Evolutionary conservation across 1,140 invertebrate species (phyloP).

Genomic region (Drosophila parabipectinata): DNA sequence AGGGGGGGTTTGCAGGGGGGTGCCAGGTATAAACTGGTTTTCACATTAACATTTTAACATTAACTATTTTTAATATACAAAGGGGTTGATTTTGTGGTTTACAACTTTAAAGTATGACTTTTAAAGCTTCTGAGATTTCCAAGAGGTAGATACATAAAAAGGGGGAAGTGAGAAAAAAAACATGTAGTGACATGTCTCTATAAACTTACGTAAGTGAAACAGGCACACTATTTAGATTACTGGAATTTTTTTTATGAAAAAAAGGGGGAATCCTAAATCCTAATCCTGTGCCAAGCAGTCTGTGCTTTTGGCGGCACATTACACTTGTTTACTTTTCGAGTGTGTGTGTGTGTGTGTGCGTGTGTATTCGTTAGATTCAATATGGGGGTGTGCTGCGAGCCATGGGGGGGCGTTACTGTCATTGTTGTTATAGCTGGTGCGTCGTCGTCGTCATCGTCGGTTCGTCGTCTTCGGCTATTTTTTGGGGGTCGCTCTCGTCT

Average conservation of each 20-base stretch:
- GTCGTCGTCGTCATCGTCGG: constrained; percentile 46
- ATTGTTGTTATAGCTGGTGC: constrained; percentile 67
- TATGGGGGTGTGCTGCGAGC: constrained; percentile 7
- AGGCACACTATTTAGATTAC: background rate
- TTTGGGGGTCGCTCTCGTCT: constrained; percentile 72
- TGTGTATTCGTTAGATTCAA: background rate
- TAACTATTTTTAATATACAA: background rate
- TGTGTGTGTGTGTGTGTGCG: constrained; percentile 28
- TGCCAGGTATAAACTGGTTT: constrained; percentile 38
- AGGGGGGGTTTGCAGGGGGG: constrained; percentile 15
- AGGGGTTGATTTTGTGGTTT: constrained; percentile 17
- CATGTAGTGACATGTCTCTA: too few species aligned
- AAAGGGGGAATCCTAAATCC: constrained; percentile 25
- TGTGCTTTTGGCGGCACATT: constrained; percentile 77
- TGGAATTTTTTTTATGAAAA: background rate
- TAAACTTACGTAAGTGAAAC: background rate
- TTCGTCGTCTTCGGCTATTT: constrained; percentile 53
- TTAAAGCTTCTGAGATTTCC: background rate
- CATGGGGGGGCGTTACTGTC: constrained; percentile 71
- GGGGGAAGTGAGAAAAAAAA: background rate
- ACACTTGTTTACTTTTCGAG: constrained; percentile 72
- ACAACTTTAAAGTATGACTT: constrained; percentile 10
- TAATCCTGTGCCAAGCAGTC: constrained; percentile 70
- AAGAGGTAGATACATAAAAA: background rate
- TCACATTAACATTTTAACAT: constrained; percentile 34